Base-by-base conservation (phyloP, 2,888 invertebrate genomes). In the Ophion slaviceki region DNA sequence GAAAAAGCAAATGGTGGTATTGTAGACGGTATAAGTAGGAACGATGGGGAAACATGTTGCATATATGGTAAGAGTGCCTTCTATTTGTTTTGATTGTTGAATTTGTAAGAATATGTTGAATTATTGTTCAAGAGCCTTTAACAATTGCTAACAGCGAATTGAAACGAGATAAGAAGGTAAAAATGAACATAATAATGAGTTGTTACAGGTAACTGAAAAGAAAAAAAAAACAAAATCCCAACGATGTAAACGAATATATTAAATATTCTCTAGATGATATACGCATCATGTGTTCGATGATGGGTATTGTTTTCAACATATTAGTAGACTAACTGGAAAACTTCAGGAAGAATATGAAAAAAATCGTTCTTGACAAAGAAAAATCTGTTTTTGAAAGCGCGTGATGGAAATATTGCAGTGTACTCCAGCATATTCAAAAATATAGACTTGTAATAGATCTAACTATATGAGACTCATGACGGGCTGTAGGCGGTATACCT, bases 71-170 rank as follows among this genome's bases (percentile, higher is more conserved):
- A 91, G 94, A 93, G 94, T 94, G 94, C 94, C 94, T 94, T 94
- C 94, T 93, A 93, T 92, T 94, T 93, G 92, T 93, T 93, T 91
- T 83, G 68, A 92, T 93, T 90, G 91, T 93, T 93, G 91, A 92
- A 93, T 93, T 92, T 92, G 93, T 93, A 92, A 93, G 92, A 90
- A 92, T 93, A 92, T 93, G 91, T 93, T 93, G 91, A 90, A 91
- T 93, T 83, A 93, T 92, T 90, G 93, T 93, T 93, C 92, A 90
- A 93, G 92, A 93, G 93, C 92, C 92, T 93, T 92, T 93, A 93
- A 89, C 20, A 87, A 83, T 89, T 88, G 89, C 88, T 89, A 82
- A 82, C 83, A 87, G 85, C 81, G 84, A 86, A 82, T 86, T 67
- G 86, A 84, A 75, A 84, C 82, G 82, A 86, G 17, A 40, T 20